phyloP scores from a whole-genome alignment of 2,888 invertebrate species.

The Drosophila melanosoma region DNA sequence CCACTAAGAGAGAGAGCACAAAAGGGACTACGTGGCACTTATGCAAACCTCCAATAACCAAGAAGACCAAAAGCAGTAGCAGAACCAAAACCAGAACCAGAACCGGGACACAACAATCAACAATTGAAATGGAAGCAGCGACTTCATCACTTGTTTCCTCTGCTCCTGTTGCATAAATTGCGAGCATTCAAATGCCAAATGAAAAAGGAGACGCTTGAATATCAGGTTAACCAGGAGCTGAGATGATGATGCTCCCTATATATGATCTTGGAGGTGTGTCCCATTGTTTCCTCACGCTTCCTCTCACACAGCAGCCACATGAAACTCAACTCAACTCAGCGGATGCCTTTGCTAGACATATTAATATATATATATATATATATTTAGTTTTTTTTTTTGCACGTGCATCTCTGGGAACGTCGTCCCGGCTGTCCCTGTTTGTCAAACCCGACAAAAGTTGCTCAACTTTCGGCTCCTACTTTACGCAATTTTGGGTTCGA shows the following conservation, averaged over 20 bases:
- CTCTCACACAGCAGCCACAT: conserved; percentile 59
- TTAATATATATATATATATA: conserved; percentile 2
- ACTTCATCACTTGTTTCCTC: conserved; percentile 84
- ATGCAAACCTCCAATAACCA: conserved; percentile 57
- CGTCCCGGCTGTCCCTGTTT: conserved; percentile 14
- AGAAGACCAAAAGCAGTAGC: background rate
- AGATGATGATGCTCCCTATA: conserved; percentile 36
- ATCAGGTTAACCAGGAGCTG: conserved; percentile 76
- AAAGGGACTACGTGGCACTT: conserved; percentile 62
- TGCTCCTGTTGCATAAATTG: conserved; percentile 76
- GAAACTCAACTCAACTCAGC: conserved; percentile 70
- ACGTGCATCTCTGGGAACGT: conserved; percentile 73
- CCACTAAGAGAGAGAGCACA: conserved; percentile 32
- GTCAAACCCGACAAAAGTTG: conserved; percentile 72
- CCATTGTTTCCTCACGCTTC: conserved; percentile 72
- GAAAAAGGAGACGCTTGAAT: conserved; percentile 71
- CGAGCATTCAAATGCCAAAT: conserved; percentile 51
- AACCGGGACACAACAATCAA: conserved; percentile 61
- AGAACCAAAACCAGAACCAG: background rate
- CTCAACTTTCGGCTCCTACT: conserved; percentile 79
- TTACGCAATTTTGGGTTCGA: conserved; percentile 65
- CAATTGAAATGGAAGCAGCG: conserved; percentile 81
- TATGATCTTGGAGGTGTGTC: conserved; percentile 80
- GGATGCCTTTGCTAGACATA: conserved; percentile 45
- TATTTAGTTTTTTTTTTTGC: conserved; percentile 50